Evolutionary conservation across 2,888 invertebrate species (phyloP), one percentile per base, ranked within the genome.

Genomic region (Hyppa rectilinea): DNA sequence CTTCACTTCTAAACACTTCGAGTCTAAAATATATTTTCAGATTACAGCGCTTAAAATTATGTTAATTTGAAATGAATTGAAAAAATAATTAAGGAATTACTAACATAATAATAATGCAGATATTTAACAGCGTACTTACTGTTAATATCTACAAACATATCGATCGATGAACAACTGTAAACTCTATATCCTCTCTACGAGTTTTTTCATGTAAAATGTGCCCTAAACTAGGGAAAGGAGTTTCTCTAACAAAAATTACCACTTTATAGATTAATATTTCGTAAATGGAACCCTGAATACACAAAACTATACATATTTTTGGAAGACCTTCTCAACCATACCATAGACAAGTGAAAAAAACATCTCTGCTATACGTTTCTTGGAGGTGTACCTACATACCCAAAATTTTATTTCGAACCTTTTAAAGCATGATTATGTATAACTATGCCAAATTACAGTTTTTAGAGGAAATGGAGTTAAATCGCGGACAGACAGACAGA

Each of bases 1-100:
- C 65, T 74, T 69, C 63, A 31, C 47, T 52, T n/a, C n/a, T 23
- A 58, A 64, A 50, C 59, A 65, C 43, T 52, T 50, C 14, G 36
- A 34, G 26, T 26, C 26, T 26, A 6, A 56, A 56, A 26, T 47
- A 26, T 47, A 20, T 58, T 47, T 47, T 49, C 20, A 49, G 49
- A 58, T 58, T 14, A 49, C n/a, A 47, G 9, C 17, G 23, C 23
- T 56, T 36, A 14, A 29, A n/a, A n/a, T n/a, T n/a, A n/a, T n/a
- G n/a, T n/a, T n/a, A n/a, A n/a, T n/a, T n/a, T n/a, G n/a, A n/a
- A n/a, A n/a, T n/a, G n/a, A n/a, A n/a, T n/a, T n/a, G n/a, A n/a
- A n/a, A n/a, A n/a, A n/a, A n/a, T n/a, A n/a, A n/a, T n/a, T n/a
- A 40, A 26, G 20, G 20, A 29, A 29, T 29, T 29, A 14, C 26